These are phyloP conservation scores for Cotesia typhae DNA, from an alignment of 1,140 invertebrate species.

Conservation along the genomic window DNA sequence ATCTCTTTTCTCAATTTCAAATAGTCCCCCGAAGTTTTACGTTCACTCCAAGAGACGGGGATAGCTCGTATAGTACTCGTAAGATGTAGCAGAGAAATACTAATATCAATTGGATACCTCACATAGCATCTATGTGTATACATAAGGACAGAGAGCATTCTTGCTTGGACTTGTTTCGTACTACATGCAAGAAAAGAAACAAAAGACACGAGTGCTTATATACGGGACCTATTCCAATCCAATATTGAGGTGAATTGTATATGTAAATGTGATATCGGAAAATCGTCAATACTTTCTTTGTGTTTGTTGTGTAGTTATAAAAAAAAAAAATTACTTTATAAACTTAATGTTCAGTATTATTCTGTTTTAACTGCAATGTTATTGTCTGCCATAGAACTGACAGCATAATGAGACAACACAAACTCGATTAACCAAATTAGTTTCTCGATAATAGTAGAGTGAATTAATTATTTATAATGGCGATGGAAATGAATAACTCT, in stretches of 20 bases:
- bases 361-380: too few species aligned
- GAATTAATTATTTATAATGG: too few species aligned
- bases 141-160: too few species aligned
- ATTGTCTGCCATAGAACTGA: too few species aligned
- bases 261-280: constrained; percentile 34
- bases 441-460: too few species aligned
- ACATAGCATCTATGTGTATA: too few species aligned
- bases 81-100: neutral
- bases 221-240: constrained; percentile 17
- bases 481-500: constrained; percentile 8
- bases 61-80: constrained; percentile 18
- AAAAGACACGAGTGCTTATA: constrained; percentile 13
- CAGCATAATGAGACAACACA: too few species aligned
- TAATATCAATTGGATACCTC: too few species aligned
- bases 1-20: constrained; percentile 29
- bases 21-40: constrained; percentile 33
- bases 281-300: constrained; percentile 22
- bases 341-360: too few species aligned
- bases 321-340: neutral
- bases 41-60: constrained; percentile 16
- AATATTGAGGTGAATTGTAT: constrained; percentile 19
- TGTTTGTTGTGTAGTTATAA: neutral
- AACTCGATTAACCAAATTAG: too few species aligned
- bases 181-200: neutral
- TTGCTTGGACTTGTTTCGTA: too few species aligned